Percentiles rank a stretch among this genome's conserved stretches.
phyloP scores from a whole-genome alignment of 2,113 vertebrate species.

The Pardalotus punctatus region DNA sequence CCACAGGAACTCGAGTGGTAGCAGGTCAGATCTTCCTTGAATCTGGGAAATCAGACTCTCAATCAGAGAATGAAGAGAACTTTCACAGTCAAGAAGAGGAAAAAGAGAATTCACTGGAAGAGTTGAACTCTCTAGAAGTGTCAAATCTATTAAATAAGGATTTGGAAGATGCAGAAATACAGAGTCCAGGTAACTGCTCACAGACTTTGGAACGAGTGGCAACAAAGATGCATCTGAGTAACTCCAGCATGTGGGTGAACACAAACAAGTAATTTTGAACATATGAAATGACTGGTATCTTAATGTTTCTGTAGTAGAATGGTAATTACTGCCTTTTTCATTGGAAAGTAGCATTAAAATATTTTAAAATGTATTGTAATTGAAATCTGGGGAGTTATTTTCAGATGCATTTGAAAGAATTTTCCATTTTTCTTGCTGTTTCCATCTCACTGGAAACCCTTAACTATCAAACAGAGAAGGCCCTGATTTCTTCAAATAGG shows the following conservation, averaged over 20 bases:
- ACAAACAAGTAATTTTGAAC: background rate
- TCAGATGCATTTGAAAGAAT: background rate
- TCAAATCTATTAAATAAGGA: slow-evolving; percentile 67
- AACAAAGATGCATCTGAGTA: background rate
- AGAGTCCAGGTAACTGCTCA: slow-evolving; percentile 72
- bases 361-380: background rate
- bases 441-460: background rate
- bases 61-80: slow-evolving; percentile 49
- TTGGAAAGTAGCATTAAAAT: background rate
- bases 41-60: slow-evolving; percentile 65
- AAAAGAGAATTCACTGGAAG: slow-evolving; percentile 50
- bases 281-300: background rate
- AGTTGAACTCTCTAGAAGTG: slow-evolving; percentile 68
- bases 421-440: background rate
- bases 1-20: slow-evolving; percentile 69
- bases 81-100: slow-evolving; percentile 58
- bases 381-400: background rate
- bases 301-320: background rate
- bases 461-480: background rate
- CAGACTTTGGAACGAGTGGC: background rate
- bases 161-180: slow-evolving; percentile 68
- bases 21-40: slow-evolving; percentile 78
- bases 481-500: background rate
- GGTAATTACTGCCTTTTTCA: background rate
- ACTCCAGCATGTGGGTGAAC: background rate